Evolutionary conservation across 2,797 vertebrate species (phyloP).

Genomic region (Galaxias olidus): DNA sequence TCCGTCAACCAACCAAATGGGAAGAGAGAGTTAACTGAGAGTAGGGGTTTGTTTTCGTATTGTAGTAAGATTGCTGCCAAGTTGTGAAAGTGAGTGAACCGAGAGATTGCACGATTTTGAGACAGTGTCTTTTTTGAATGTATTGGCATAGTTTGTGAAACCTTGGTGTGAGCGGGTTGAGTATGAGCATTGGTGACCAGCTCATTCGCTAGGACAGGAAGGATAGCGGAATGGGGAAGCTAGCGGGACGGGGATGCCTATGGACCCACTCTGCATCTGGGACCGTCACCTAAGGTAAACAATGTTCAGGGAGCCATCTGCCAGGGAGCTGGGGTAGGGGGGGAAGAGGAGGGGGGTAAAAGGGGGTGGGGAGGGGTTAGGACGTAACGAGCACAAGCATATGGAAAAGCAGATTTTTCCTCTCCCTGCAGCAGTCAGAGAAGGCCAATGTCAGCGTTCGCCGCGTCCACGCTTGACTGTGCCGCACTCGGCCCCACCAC

Average conservation of each 20-base stretch:
- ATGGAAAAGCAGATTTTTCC: conserved; percentile 99
- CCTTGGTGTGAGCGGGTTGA: conserved; percentile 24
- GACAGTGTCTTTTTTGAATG: too few relatives aligned
- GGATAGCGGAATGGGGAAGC: conserved; percentile 59
- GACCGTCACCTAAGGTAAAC: conserved; percentile 94
- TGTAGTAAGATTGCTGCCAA: background rate
- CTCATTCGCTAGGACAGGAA: conserved; percentile 40
- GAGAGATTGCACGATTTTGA: too few relatives aligned
- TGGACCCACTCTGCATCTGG: conserved; percentile 87
- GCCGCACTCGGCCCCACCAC: conserved; percentile 92
- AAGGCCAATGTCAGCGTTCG: conserved; percentile 92
- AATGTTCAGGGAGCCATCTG: conserved; percentile 98
- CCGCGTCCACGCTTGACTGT: conserved; percentile 93
- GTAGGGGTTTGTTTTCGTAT: background rate
- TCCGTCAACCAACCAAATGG: conserved; percentile 1
- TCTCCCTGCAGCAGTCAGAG: conserved; percentile 92
- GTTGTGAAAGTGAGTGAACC: background rate
- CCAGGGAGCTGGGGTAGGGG: conserved; percentile 82
- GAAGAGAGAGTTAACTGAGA: background rate
- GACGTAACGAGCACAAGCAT: conserved; percentile 89
- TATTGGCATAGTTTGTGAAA: background rate
- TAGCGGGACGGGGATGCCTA: conserved; percentile 66
- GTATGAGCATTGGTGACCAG: conserved; percentile 30
- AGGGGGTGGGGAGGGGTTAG: conserved; percentile 76
- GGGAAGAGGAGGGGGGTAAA: conserved; percentile 76